These are phyloP conservation scores for Atethmia centrago DNA, from an alignment of 2,888 invertebrate species.

Conservation along the genomic window DNA sequence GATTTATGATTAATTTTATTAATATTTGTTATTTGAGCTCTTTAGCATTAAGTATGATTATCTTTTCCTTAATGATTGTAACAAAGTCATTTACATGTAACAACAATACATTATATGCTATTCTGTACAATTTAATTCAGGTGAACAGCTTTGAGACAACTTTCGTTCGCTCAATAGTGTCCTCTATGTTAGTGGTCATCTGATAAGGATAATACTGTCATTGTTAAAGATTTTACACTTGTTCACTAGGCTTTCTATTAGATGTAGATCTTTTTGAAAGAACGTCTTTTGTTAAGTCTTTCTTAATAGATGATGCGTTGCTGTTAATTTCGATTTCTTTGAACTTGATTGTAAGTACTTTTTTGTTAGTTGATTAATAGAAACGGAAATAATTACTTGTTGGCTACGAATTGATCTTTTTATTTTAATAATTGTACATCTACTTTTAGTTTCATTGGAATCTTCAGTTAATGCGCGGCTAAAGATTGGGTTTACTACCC, in stretches of 20 bases:
- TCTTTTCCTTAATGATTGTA: neutral
- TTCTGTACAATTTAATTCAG: neutral
- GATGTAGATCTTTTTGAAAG: constrained; percentile 12
- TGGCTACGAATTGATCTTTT: neutral
- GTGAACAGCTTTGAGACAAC: neutral
- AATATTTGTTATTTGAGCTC: neutral
- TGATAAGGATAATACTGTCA: constrained; percentile 22
- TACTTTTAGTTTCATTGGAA: neutral
- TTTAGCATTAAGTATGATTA: neutral
- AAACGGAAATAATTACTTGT: neutral
- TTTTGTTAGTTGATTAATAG: neutral
- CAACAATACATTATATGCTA: neutral
- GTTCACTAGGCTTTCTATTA: constrained; percentile 31
- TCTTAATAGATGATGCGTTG: constrained; percentile 13
- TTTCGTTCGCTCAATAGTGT: constrained; percentile 18
- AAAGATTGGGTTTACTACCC: neutral
- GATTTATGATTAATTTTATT: neutral
- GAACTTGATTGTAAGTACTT: neutral
- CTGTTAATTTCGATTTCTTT: constrained; percentile 27
- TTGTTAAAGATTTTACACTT: constrained; percentile 23
- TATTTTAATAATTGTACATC: neutral
- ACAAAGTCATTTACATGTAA: neutral
- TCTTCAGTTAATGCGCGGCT: too few relatives aligned
- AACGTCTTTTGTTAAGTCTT: constrained; percentile 7
- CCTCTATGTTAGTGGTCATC: neutral